These are phyloP conservation scores for Bambusicola thoracicus DNA, from an alignment of 2,113 vertebrate genomes.

Conservation along the genomic window DNA sequence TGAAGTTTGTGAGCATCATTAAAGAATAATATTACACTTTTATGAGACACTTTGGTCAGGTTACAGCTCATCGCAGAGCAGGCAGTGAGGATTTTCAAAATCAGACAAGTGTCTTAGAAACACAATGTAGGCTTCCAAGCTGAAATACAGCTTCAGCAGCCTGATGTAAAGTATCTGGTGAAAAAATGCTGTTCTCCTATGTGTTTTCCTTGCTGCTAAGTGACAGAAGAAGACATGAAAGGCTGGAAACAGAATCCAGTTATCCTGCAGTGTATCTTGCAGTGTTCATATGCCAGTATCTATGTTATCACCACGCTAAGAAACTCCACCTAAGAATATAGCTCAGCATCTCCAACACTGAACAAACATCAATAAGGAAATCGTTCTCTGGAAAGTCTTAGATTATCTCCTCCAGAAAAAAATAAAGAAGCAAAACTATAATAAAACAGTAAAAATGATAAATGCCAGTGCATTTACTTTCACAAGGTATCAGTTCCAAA, in stretches of 20 bases:
- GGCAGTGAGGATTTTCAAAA: conserved; percentile 6
- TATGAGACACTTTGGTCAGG: conserved; percentile 13
- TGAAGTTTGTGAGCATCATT: conserved; percentile 5
- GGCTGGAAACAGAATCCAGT: not conserved
- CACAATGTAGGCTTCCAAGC: not conserved
- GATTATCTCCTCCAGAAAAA: not conserved
- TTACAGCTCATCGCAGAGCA: conserved; percentile 13
- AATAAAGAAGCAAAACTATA: not conserved
- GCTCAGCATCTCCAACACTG: not conserved
- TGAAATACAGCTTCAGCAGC: not conserved
- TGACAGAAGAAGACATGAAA: not conserved
- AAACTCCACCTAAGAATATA: not conserved
- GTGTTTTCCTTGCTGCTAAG: not conserved
- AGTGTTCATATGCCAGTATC: not conserved
- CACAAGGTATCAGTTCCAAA: not conserved
- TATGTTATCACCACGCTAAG: not conserved
- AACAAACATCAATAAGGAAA: accelerated
- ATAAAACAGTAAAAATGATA: too few relatives aligned
- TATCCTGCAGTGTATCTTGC: not conserved
- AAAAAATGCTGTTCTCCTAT: not conserved
- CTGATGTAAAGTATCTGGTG: not conserved
- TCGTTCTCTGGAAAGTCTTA: not conserved
- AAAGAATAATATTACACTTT: conserved; percentile 33
- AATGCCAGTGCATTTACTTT: not conserved
- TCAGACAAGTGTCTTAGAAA: not conserved